Percentiles rank a stretch among this genome's conserved stretches.
These are phyloP conservation scores for Mus minutoides DNA, from an alignment of 2,797 vertebrate species.

Conservation along the genomic window DNA sequence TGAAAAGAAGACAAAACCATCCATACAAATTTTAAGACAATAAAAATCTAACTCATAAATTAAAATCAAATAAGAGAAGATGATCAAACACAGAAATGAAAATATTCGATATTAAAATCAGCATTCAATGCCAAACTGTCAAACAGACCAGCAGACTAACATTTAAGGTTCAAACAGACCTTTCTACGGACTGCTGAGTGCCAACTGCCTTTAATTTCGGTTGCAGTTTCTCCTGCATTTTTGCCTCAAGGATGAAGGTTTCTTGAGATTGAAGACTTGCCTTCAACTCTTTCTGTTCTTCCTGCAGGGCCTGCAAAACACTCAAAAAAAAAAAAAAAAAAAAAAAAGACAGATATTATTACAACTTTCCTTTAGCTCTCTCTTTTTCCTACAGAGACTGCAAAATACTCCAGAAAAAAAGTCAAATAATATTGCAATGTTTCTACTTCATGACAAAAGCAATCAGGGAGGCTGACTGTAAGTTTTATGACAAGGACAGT, in stretches of 20 bases:
- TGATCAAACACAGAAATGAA: slow-evolving; percentile 53
- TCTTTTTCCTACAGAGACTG: slow-evolving; percentile 87
- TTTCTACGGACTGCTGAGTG: slow-evolving; percentile 88
- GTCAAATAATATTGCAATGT: slow-evolving; percentile 23
- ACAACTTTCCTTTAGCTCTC: slow-evolving; percentile 82
- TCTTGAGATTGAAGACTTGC: slow-evolving; percentile 90
- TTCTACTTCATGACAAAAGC: slow-evolving; percentile 52
- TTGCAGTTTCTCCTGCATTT: slow-evolving; percentile 89
- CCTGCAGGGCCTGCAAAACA: slow-evolving; percentile 83
- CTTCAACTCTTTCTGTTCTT: slow-evolving; percentile 90
- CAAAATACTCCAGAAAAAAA: slow-evolving; percentile 62
- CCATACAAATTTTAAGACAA: background rate
- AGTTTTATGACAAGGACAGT: slow-evolving; percentile 9
- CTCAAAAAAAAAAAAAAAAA: slow-evolving; percentile 68
- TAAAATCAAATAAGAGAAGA: slow-evolving; percentile 48
- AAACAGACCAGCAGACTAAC: background rate
- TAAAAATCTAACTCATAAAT: slow-evolving; percentile 60
- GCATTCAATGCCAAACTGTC: background rate
- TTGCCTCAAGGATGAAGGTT: slow-evolving; percentile 86
- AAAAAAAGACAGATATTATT: slow-evolving; percentile 56
- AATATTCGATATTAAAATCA: slow-evolving; percentile 48
- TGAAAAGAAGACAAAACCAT: slow-evolving; percentile 27
- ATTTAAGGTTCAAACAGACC: slow-evolving; percentile 84
- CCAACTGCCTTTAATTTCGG: slow-evolving; percentile 88
- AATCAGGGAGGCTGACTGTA: slow-evolving; percentile 34